phyloP scores from a whole-genome alignment of 2,797 vertebrate genomes.

The Aselliscus stoliczkanus region DNA sequence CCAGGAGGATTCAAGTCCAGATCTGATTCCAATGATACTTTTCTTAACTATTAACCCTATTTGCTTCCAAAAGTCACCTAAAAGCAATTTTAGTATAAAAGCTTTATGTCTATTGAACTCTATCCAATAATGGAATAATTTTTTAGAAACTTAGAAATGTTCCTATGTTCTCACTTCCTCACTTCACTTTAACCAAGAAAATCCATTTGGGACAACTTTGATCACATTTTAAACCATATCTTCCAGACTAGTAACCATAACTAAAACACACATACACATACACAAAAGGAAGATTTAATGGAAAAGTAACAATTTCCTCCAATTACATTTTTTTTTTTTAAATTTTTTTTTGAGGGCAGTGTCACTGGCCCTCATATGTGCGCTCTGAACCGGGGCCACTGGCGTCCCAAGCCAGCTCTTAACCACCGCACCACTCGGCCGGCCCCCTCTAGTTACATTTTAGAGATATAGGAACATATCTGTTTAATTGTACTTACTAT shows the following conservation, averaged over 20 bases:
- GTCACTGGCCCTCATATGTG: too few relatives aligned
- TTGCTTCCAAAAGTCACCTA: not conserved
- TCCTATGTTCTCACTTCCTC: not conserved
- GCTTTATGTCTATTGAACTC: not conserved
- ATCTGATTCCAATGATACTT: not conserved
- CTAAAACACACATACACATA: not conserved
- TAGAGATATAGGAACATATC: not conserved
- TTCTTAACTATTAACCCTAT: not conserved
- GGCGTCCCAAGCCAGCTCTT: too few relatives aligned
- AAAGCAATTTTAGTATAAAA: not conserved
- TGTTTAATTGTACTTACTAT: not conserved
- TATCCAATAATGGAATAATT: not conserved
- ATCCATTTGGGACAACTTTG: not conserved
- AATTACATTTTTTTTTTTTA: too few relatives aligned
- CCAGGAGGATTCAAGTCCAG: not conserved
- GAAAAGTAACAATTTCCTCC: not conserved
- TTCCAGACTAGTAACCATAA: not conserved
- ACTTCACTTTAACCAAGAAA: not conserved
- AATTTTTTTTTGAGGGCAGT: too few relatives aligned
- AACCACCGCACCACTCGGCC: too few relatives aligned
- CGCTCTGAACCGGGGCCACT: too few relatives aligned
- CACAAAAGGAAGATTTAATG: not conserved
- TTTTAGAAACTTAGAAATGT: not conserved
- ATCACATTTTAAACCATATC: not conserved
- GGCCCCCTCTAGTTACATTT: too few relatives aligned